These are phyloP conservation scores for Notodonta ziczac DNA, from an alignment of 2,888 invertebrate species.

Conservation along the genomic window DNA sequence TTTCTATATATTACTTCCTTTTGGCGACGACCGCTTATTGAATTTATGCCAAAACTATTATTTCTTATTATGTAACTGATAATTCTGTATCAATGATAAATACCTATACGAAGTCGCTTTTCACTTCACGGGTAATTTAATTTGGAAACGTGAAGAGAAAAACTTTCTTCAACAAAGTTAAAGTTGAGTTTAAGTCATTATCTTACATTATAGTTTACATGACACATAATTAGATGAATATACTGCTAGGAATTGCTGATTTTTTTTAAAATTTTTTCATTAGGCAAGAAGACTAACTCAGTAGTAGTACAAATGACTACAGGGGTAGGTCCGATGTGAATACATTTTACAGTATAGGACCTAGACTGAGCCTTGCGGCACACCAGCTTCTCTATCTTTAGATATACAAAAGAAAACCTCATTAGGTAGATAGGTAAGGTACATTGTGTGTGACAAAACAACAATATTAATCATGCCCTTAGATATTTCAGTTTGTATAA, in stretches of 20 bases:
- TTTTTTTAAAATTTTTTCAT: no score
- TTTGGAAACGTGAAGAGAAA: slow-evolving; percentile 45
- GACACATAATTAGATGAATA: no score
- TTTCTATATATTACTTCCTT: no score
- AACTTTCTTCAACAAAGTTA: slow-evolving; percentile 49
- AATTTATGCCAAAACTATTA: not conserved
- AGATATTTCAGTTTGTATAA: not conserved
- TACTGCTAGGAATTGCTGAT: no score
- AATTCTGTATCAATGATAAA: slow-evolving; percentile 10
- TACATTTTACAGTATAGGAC: not conserved
- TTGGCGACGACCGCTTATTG: no score
- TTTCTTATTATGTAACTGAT: not conserved
- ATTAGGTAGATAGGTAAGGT: no score
- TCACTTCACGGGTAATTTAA: slow-evolving; percentile 61
- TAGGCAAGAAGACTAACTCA: no score
- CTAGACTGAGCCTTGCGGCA: not conserved
- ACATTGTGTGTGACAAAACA: not conserved
- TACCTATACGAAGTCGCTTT: slow-evolving; percentile 28
- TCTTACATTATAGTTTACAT: not conserved
- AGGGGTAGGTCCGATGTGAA: no score
- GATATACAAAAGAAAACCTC: no score
- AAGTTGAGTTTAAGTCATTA: not conserved
- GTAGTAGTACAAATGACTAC: no score
- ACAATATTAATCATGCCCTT: not conserved
- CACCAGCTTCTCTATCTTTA: no score